Conservation (phyloP, 2,888 invertebrate species). For the Boloria euphrosyne region DNA sequence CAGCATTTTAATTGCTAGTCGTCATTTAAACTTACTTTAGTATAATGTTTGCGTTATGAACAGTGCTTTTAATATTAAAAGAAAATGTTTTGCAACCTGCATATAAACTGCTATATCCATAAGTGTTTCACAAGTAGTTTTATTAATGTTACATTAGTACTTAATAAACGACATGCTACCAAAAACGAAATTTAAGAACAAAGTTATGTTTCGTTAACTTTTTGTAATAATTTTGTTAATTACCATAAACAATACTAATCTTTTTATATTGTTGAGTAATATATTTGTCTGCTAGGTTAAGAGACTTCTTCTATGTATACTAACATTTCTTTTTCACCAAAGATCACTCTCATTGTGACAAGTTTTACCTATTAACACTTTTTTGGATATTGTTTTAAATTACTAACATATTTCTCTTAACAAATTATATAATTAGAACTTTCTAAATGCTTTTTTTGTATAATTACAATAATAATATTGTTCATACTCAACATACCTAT, state of each 20-base stretch:
- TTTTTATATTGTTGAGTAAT: constrained; percentile 66
- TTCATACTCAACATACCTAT: background rate
- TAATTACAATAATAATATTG: constrained; percentile 1
- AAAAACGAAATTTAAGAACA: constrained; percentile 71
- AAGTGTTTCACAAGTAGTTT: constrained; percentile 36
- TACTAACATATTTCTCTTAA: constrained; percentile 3
- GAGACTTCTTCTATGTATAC: constrained; percentile 37
- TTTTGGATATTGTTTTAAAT: constrained; percentile 15
- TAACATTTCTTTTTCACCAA: constrained; percentile 62
- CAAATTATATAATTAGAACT: background rate
- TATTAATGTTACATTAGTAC: constrained; percentile 66
- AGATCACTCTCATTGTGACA: constrained; percentile 50
- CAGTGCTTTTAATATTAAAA: constrained; percentile 18
- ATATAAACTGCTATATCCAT: constrained; percentile 24
- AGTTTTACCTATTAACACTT: constrained; percentile 1
- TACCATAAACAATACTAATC: constrained; percentile 43
- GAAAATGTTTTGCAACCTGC: constrained; percentile 2
- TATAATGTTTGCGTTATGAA: constrained; percentile 32
- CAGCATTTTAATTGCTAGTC: constrained; percentile 58
- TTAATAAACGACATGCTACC: constrained; percentile 71
- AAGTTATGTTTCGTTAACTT: constrained; percentile 63
- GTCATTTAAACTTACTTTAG: constrained; percentile 51
- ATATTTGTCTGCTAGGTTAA: constrained; percentile 61
- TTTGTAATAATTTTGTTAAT: constrained; percentile 59
- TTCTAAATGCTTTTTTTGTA: background rate